Percentiles rank a stretch among this genome's conserved stretches.
These are phyloP conservation scores for Ficedula albicollis DNA, from an alignment of 2,797 vertebrate genomes.

Conservation along the genomic window DNA sequence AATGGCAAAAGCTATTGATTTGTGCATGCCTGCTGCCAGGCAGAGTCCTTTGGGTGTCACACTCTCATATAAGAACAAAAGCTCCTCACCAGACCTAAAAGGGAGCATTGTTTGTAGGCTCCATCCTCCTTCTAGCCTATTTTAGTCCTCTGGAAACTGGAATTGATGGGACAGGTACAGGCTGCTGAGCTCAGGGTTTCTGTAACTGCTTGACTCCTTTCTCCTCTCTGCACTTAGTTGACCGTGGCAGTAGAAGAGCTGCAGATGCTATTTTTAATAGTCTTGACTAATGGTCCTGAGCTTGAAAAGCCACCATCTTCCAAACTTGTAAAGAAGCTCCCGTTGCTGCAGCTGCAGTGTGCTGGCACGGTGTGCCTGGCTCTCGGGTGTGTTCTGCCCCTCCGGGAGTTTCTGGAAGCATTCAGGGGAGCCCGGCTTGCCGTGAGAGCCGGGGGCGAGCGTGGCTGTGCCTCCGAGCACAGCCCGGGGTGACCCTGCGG, in stretches of 20 bases:
- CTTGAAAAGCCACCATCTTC: accelerated
- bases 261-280: background rate
- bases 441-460: too few species aligned
- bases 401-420: accelerated
- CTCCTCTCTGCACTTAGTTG: background rate
- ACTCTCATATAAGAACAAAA: accelerated
- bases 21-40: background rate
- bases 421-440: background rate
- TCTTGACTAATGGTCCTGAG: accelerated
- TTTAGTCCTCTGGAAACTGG: background rate
- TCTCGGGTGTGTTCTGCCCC: accelerated
- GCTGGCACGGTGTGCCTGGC: background rate
- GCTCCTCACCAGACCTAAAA: background rate
- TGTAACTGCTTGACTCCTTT: background rate
- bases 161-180: too few species aligned
- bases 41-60: background rate
- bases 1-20: background rate
- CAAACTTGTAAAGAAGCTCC: background rate
- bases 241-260: background rate
- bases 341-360: accelerated
- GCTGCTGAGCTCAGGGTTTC: background rate
- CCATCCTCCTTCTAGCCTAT: background rate
- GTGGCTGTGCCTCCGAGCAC: background rate
- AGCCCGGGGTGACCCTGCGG: background rate
- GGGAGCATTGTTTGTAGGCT: background rate